phyloP scores from a whole-genome alignment of 2,888 invertebrate genomes.

The Hyles lineata region DNA sequence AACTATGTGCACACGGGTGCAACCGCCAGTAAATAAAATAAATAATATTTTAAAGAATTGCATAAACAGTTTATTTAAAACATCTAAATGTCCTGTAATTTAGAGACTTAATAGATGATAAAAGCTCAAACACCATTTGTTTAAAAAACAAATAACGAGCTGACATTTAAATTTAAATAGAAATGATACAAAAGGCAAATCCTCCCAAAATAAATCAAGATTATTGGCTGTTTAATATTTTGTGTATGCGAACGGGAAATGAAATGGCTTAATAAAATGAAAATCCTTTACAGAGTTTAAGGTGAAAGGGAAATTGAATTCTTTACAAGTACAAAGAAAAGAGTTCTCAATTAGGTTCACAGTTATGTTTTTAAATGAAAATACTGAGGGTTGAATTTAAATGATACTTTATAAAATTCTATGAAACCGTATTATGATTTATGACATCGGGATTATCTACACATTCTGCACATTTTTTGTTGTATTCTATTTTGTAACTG shows the following conservation, averaged over 20 bases:
- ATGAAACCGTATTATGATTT: background rate
- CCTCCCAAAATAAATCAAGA: background rate
- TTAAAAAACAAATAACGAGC: background rate
- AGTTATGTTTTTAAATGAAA: constrained; percentile 4
- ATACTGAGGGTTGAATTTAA: background rate
- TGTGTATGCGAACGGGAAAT: constrained; percentile 1
- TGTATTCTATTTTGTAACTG: background rate
- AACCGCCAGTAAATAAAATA: too few relatives aligned
- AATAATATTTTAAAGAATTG: too few relatives aligned
- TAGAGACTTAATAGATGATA: background rate
- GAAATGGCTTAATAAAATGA: constrained; percentile 21
- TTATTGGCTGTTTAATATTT: constrained; percentile 4
- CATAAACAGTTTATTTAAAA: too few relatives aligned
- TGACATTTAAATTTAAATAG: background rate
- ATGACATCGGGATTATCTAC: too few relatives aligned
- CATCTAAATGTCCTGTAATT: too few relatives aligned
- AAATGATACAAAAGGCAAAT: background rate
- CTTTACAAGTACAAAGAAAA: constrained; percentile 18
- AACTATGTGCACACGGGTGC: too few relatives aligned
- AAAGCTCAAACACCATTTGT: background rate
- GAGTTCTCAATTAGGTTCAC: background rate
- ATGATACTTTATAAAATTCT: background rate
- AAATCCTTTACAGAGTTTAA: constrained; percentile 17
- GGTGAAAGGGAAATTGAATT: constrained; percentile 18
- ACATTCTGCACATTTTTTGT: too few relatives aligned